Base-by-base conservation (phyloP, 1,140 invertebrate genomes). In the Bombus superbus region DNA sequence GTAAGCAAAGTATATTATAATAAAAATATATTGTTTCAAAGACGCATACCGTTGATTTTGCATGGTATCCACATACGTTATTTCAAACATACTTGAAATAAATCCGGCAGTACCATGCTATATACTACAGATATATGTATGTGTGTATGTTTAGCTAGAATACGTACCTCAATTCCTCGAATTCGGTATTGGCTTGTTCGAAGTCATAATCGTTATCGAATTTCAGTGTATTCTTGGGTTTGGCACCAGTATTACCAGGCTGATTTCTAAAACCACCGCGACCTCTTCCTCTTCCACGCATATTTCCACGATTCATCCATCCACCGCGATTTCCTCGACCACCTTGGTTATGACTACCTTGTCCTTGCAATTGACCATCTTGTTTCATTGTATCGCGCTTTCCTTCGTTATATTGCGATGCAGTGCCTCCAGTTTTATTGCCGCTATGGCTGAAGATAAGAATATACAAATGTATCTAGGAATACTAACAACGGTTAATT, bases 161-260 rank as follows among this genome's bases (percentile, higher is more conserved):
- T 40, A 84, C 38, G 38, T 95, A 96, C 94, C 98, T 97, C 28
- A 99, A 95, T 95, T 99, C 98, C 92, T 99, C 98, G 95, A 99
- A 99, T 94, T 99, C 97, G 53, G 98, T 98, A 95, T 99, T 99
- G 15, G 99, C 98, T 94, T 98, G 97, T 94, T 99, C 99, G 95
- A 99, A 99, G 95, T 99, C 99, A 94, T 98, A 99, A 90, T 99
- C 99, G 77, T 97, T 97, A 83, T 99, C 98, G 95, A 99, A 99
- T 93, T 99, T 99, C 68, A 99, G 96, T 9, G 97, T 97, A 89
- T 97, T 97, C 94, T 97, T 97, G 79, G 95, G 92, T 82, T 96
- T 94, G 73, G 89, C 88, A 80, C 91, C 92, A 85, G 90, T 69
- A 87, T 94, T 92, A 64, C 93, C 92, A 38, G 90, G 86, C 87